Percentiles rank a stretch among this genome's conserved stretches.
These are phyloP conservation scores for Siphamia tubifer DNA, from an alignment of 2,113 vertebrate species.

Conservation along the genomic window DNA sequence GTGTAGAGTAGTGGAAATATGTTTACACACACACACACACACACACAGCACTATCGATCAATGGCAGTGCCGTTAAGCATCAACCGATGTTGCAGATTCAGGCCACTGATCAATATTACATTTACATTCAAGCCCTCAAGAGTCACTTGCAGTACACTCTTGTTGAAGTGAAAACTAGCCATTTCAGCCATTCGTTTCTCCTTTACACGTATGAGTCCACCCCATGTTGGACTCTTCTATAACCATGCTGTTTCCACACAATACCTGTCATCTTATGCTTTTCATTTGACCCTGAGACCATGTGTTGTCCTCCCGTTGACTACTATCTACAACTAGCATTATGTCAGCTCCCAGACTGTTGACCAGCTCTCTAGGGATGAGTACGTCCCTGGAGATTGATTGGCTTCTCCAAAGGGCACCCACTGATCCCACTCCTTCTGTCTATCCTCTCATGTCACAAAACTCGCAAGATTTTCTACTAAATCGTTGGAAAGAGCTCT, in stretches of 20 bases:
- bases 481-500: constrained; percentile 13
- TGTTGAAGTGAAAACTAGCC: constrained; percentile 22
- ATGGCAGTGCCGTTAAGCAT: constrained; percentile 22
- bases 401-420: too few relatives aligned
- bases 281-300: neutral
- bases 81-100: constrained; percentile 8
- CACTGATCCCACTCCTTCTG: too few relatives aligned
- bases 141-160: constrained; percentile 24
- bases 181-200: neutral
- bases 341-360: too few relatives aligned
- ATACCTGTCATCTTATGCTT: neutral
- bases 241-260: neutral
- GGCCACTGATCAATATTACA: constrained; percentile 26
- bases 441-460: neutral
- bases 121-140: constrained; percentile 17
- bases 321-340: too few relatives aligned
- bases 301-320: neutral
- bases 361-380: too few relatives aligned
- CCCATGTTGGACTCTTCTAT: neutral
- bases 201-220: neutral
- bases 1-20: neutral
- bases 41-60: constrained; percentile 51
- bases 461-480: neutral
- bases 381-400: too few relatives aligned
- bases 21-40: neutral